Evolutionary conservation across 2,888 invertebrate genomes (phyloP).

Genomic region (Cheilosia soror): DNA sequence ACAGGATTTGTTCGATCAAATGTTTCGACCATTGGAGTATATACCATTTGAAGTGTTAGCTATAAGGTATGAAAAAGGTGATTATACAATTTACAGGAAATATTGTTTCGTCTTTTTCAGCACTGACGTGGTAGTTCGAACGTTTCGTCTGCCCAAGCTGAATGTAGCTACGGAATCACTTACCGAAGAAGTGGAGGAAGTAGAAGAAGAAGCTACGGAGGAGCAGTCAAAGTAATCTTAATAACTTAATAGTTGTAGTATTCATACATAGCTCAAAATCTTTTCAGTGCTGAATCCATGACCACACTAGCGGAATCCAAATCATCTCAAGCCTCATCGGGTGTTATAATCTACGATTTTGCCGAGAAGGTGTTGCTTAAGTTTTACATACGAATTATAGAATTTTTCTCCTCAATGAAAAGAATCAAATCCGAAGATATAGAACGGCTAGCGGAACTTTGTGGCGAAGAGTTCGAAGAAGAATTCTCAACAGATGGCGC

Average conservation of each 20-base stretch:
- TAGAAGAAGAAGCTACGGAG: constrained; percentile 6
- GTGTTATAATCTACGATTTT: constrained; percentile 44
- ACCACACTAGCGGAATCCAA: not conserved
- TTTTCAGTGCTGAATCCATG: constrained; percentile 5
- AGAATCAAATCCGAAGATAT: constrained; percentile 56
- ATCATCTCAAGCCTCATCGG: not conserved
- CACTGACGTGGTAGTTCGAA: constrained; percentile 11
- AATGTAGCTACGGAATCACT: not conserved
- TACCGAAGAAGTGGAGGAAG: constrained; percentile 21
- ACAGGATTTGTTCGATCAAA: constrained; percentile 87
- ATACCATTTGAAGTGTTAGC: constrained; percentile 87
- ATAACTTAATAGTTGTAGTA: not conserved
- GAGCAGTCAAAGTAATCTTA: constrained; percentile 18
- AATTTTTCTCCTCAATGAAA: constrained; percentile 39
- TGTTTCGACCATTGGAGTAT: constrained; percentile 87
- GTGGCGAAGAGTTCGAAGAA: constrained; percentile 33
- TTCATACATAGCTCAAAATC: not conserved
- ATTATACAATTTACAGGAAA: not conserved
- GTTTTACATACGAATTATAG: constrained; percentile 52
- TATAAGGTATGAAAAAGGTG: constrained; percentile 84
- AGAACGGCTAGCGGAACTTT: constrained; percentile 30
- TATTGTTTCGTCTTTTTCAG: constrained; percentile 9
- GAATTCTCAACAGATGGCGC: not conserved
- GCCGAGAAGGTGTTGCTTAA: constrained; percentile 59
- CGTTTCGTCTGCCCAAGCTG: constrained; percentile 51